A percentile compares a stretch with the other conserved stretches of the same genome.
Evolutionary conservation across 2,888 invertebrate species (phyloP).

Genomic region (Agriopis leucophaearia): DNA sequence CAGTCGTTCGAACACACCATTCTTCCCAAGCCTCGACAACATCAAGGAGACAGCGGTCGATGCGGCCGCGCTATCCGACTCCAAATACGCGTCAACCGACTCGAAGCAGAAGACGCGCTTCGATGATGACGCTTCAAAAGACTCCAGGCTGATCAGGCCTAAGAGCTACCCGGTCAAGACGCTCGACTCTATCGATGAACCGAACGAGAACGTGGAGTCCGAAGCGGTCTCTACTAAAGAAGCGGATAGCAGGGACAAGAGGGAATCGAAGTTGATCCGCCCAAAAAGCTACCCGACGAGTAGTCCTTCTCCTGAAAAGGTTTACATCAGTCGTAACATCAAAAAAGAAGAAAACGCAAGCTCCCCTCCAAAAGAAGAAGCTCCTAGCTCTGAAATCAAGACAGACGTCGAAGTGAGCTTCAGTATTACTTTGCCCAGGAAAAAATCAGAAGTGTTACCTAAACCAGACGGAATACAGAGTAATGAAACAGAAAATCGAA

Average conservation of each 20-base stretch:
- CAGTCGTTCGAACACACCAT: conserved; percentile 81
- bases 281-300: conserved; percentile 88
- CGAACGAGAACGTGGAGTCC: conserved; percentile 53
- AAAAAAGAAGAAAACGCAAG: conserved; percentile 64
- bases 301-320: conserved; percentile 78
- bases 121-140: conserved; percentile 65
- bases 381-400: conserved; percentile 57
- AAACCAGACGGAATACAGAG: conserved; percentile 58
- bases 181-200: conserved; percentile 66
- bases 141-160: conserved; percentile 81
- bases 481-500: conserved; percentile 50
- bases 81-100: conserved; percentile 51
- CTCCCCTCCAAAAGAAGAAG: conserved; percentile 54
- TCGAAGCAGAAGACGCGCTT: conserved; percentile 57
- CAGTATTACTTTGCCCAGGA: conserved; percentile 78
- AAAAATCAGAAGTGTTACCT: conserved; percentile 53
- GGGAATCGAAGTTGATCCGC: conserved; percentile 81
- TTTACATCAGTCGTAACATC: conserved; percentile 61
- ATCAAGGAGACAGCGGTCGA: conserved; percentile 77
- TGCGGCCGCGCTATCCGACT: conserved; percentile 53
- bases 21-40: conserved; percentile 82
- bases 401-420: conserved; percentile 80
- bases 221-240: conserved; percentile 58
- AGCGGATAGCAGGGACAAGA: conserved; percentile 58
- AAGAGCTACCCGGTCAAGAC: conserved; percentile 87